Evolutionary conservation across 2,888 invertebrate genomes (phyloP).

Genomic region (Chromoteleia sp.): DNA sequence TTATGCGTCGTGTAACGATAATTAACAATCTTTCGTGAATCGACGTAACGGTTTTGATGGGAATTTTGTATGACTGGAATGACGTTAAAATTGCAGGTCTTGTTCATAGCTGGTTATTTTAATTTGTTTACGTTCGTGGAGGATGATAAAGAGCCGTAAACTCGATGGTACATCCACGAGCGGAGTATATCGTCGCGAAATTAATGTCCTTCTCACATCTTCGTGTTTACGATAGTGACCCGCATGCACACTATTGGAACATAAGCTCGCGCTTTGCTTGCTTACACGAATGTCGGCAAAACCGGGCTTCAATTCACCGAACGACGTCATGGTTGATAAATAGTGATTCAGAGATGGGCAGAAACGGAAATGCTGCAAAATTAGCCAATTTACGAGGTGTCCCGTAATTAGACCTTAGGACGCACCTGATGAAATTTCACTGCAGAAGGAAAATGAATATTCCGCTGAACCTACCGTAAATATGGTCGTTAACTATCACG

Average conservation of each 20-base stretch:
- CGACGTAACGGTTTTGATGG: no score
- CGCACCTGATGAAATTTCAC: conserved; percentile 46
- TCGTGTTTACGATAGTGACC: conserved; percentile 62
- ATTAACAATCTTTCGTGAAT: neutral
- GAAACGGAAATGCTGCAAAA: conserved; percentile 62
- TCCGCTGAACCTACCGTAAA: conserved; percentile 31
- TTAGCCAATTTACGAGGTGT: conserved; percentile 64
- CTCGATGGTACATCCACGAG: conserved; percentile 15
- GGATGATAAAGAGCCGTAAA: conserved; percentile 21
- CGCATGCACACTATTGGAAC: conserved; percentile 55
- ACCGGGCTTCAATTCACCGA: conserved; percentile 49
- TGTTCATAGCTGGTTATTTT: conserved; percentile 8
- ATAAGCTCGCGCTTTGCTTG: conserved; percentile 53
- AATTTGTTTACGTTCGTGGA: conserved; percentile 22
- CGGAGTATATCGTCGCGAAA: conserved; percentile 30
- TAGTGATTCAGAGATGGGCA: conserved; percentile 31
- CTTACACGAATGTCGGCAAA: conserved; percentile 33
- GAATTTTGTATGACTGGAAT: no score
- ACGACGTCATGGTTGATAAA: conserved; percentile 63
- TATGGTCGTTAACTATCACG: conserved; percentile 48
- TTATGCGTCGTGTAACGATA: neutral
- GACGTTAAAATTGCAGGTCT: no score
- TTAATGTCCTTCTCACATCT: conserved; percentile 61
- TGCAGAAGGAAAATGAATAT: conserved; percentile 35
- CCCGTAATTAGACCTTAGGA: conserved; percentile 61